Conservation (phyloP, 2,113 vertebrate genomes). For the Hassar affinis region DNA sequence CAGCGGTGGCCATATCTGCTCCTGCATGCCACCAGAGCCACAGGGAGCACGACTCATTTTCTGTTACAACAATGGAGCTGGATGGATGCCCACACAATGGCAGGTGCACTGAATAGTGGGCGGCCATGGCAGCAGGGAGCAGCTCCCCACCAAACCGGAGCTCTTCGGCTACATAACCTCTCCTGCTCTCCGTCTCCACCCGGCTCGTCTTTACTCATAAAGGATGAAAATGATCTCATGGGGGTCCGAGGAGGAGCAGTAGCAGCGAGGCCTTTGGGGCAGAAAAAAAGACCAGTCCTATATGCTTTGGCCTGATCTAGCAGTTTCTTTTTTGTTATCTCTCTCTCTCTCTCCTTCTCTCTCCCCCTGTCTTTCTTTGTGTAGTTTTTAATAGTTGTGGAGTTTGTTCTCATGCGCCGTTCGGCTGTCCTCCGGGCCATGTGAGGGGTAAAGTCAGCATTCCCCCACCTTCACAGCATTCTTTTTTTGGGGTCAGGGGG, state of each 20-base stretch:
- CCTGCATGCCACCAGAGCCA: constrained; percentile 63
- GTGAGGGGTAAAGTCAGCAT: constrained; percentile 70
- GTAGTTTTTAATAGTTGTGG: constrained; percentile 57
- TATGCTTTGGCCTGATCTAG: constrained; percentile 43
- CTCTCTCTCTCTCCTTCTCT: constrained; percentile 33
- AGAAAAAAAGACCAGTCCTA: constrained; percentile 55
- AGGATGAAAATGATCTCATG: constrained; percentile 78
- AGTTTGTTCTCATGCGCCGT: constrained; percentile 65
- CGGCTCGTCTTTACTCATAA: constrained; percentile 74
- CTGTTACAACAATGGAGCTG: constrained; percentile 68
- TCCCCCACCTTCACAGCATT: constrained; percentile 86
- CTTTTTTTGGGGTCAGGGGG: constrained; percentile 83
- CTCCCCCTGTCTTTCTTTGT: constrained; percentile 45
- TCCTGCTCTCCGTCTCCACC: constrained; percentile 71
- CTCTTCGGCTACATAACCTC: constrained; percentile 71
- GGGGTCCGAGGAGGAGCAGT: constrained; percentile 59
- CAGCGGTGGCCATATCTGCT: constrained; percentile 59
- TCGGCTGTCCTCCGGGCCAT: constrained; percentile 71
- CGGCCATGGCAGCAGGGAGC: constrained; percentile 61
- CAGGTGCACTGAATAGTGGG: constrained; percentile 76
- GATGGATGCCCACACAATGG: constrained; percentile 75
- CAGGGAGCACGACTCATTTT: constrained; percentile 74
- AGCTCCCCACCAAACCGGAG: constrained; percentile 66
- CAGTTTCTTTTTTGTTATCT: constrained; percentile 26
- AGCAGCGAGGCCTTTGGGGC: constrained; percentile 65